These are phyloP conservation scores for Atrichornis clamosus DNA, from an alignment of 2,113 vertebrate genomes.

Conservation along the genomic window DNA sequence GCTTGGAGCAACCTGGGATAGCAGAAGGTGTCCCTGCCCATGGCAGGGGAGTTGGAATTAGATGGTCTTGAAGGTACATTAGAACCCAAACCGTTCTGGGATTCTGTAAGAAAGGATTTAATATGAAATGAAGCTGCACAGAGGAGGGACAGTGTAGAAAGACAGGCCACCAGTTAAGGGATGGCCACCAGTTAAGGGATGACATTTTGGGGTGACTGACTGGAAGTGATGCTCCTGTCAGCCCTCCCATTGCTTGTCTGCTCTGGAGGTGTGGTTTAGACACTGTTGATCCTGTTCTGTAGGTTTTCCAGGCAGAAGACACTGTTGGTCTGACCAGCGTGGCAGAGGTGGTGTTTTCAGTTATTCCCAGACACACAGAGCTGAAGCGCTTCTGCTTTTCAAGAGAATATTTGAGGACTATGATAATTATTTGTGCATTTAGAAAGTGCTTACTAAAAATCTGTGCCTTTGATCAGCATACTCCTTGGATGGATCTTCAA, in stretches of 20 bases:
- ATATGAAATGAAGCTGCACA: background rate
- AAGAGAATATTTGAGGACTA: background rate
- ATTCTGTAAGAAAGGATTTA: background rate
- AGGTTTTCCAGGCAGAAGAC: conserved; percentile 1
- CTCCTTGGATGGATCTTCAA: background rate
- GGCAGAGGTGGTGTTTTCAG: background rate
- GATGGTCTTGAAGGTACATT: background rate
- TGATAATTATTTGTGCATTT: background rate
- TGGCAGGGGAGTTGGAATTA: background rate
- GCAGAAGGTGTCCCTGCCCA: background rate
- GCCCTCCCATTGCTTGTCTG: background rate
- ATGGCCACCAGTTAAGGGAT: background rate
- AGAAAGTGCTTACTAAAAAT: background rate
- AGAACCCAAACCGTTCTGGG: background rate
- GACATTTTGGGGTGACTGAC: background rate
- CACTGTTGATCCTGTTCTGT: background rate
- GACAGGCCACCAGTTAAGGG: background rate
- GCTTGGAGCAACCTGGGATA: background rate
- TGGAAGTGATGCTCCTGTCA: background rate
- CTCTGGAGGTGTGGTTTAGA: background rate
- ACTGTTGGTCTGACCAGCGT: background rate
- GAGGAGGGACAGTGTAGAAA: background rate
- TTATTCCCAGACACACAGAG: background rate
- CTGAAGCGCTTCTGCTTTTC: background rate
- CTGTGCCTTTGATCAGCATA: background rate